Evolutionary conservation across 2,797 vertebrate genomes (phyloP).

Genomic region (Ispidina picta): DNA sequence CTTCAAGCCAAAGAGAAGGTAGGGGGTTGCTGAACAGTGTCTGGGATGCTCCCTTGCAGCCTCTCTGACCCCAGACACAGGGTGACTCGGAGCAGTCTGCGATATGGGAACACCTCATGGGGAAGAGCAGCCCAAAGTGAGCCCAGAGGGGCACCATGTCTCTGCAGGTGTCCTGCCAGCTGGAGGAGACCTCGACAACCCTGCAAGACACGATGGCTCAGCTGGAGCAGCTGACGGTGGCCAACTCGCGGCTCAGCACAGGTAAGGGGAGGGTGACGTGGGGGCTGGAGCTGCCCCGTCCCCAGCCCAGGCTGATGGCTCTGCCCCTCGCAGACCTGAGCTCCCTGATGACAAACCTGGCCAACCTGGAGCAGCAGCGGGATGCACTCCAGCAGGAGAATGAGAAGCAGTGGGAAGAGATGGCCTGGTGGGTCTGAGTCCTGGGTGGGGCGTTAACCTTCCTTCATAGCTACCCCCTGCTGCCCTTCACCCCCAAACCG

Average conservation of each 20-base stretch:
- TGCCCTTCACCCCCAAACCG: fast-evolving
- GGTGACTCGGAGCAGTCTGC: background rate
- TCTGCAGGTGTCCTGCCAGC: slow-evolving; percentile 55
- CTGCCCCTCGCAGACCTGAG: slow-evolving; percentile 41
- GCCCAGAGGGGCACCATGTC: fast-evolving
- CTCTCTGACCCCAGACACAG: fast-evolving
- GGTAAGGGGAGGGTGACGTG: background rate
- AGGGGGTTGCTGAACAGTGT: background rate
- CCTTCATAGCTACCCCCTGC: background rate
- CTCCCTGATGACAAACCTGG: slow-evolving; percentile 18
- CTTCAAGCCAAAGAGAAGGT: slow-evolving; percentile 47
- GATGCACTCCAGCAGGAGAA: slow-evolving; percentile 53
- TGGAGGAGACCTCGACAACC: slow-evolving; percentile 45
- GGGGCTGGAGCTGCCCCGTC: background rate
- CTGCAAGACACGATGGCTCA: slow-evolving; percentile 13
- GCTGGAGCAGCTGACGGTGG: slow-evolving; percentile 57
- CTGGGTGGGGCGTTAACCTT: background rate
- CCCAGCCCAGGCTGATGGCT: fast-evolving
- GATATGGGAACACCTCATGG: background rate
- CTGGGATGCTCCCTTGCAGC: background rate
- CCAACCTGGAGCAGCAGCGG: slow-evolving; percentile 37
- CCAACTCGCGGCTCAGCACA: slow-evolving; percentile 60
- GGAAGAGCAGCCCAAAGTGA: background rate
- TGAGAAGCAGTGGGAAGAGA: slow-evolving; percentile 26
- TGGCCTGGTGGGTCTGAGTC: slow-evolving; percentile 59